phyloP scores from a whole-genome alignment of 2,888 invertebrate genomes.

The Parnassius smintheus region DNA sequence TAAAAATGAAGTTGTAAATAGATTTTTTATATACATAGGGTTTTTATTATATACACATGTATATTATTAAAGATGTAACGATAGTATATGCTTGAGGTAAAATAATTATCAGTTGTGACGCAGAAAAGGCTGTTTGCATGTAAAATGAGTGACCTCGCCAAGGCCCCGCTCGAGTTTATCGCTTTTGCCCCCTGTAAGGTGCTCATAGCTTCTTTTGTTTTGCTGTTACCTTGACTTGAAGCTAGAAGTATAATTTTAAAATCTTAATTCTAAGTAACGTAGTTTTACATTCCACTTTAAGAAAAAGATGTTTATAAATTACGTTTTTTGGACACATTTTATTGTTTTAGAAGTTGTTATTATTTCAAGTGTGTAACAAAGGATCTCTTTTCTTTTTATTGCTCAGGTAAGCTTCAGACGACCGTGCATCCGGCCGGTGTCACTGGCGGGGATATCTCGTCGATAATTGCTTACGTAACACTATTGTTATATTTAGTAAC shows the following conservation, averaged over 20 bases:
- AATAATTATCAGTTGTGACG: conserved; percentile 1
- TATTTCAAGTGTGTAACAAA: conserved; percentile 20
- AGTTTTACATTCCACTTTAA: background rate
- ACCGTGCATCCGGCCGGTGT: conserved; percentile 17
- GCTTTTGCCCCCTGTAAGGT: conserved; percentile 11
- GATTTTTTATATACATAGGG: too few relatives aligned
- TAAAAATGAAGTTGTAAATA: too few relatives aligned
- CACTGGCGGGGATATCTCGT: conserved; percentile 9
- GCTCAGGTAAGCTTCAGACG: conserved; percentile 13
- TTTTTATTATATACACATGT: too few relatives aligned
- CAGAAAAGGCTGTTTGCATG: conserved; percentile 18
- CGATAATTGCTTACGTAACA: conserved; percentile 15
- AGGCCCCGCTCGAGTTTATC: conserved; percentile 13
- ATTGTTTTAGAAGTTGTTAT: conserved; percentile 13
- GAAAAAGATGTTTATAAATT: too few relatives aligned
- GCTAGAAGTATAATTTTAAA: background rate
- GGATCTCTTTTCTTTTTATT: conserved; percentile 15
- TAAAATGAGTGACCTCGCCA: conserved; percentile 18
- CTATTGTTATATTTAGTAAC: conserved; percentile 5
- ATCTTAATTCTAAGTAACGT: background rate
- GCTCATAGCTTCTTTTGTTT: conserved; percentile 12
- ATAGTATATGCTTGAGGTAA: background rate
- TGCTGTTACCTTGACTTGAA: conserved; percentile 3
- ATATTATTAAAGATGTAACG: background rate
- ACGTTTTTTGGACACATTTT: background rate